phyloP scores from a whole-genome alignment of 2,888 invertebrate genomes.

The Drosophila rubida region DNA sequence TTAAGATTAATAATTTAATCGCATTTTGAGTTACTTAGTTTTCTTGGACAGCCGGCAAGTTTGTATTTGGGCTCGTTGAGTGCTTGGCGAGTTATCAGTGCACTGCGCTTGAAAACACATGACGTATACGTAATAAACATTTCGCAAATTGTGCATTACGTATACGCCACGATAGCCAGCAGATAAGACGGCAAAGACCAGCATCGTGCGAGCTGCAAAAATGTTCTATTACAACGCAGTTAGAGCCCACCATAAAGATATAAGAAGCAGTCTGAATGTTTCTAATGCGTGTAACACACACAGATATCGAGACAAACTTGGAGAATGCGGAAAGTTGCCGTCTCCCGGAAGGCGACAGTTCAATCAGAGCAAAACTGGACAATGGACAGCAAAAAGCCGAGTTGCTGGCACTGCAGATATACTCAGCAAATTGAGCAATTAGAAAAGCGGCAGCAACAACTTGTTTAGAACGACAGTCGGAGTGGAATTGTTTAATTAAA shows the following conservation, averaged over 20 bases:
- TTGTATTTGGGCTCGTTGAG: constrained; percentile 9
- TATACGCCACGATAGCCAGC: constrained; percentile 54
- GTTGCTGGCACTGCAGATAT: neutral
- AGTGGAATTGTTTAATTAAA: neutral
- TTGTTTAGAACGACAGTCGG: neutral
- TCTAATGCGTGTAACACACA: neutral
- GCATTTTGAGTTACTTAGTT: neutral
- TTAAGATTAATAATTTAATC: no score
- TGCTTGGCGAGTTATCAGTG: constrained; percentile 16
- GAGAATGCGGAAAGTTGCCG: constrained; percentile 19
- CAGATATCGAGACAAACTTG: neutral
- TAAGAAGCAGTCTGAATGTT: neutral
- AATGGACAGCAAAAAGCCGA: constrained; percentile 11
- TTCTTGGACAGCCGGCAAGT: neutral
- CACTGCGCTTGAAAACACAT: constrained; percentile 31
- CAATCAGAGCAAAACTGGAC: constrained; percentile 2
- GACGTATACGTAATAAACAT: constrained; percentile 55
- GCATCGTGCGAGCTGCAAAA: constrained; percentile 14
- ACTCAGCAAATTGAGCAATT: constrained; percentile 29
- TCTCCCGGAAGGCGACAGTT: constrained; percentile 35
- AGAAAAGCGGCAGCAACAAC: constrained; percentile 1
- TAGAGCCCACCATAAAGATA: constrained; percentile 5
- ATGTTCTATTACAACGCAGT: constrained; percentile 31
- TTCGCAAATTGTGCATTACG: constrained; percentile 49
- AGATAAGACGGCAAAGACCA: constrained; percentile 20